A percentile compares a stretch with the other conserved stretches of the same genome.
Conservation (phyloP, 1,140 invertebrate species). For the Sesamia nonagrioides region DNA sequence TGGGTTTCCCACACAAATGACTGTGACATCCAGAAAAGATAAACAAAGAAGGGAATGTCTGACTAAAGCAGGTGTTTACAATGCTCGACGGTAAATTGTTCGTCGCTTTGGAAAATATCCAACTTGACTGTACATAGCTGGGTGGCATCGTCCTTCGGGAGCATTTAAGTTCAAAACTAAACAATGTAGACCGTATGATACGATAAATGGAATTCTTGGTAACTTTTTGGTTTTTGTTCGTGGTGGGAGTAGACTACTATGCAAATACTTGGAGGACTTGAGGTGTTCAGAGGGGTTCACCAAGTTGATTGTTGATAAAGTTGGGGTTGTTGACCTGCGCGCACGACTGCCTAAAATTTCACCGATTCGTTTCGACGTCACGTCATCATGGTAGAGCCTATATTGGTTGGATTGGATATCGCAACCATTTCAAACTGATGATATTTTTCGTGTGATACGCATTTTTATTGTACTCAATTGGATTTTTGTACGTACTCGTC, state of each 20-base stretch:
- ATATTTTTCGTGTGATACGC: background rate
- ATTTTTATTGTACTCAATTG: background rate
- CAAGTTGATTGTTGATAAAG: slow-evolving; percentile 79
- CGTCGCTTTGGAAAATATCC: slow-evolving; percentile 68
- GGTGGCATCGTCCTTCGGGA: slow-evolving; percentile 43
- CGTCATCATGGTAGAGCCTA: slow-evolving; percentile 51
- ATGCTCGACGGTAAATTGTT: slow-evolving; percentile 66
- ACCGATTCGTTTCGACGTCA: slow-evolving; percentile 71
- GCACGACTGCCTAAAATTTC: slow-evolving; percentile 77
- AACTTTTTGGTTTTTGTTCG: slow-evolving; percentile 30
- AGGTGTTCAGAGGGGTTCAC: slow-evolving; percentile 61
- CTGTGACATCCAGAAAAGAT: slow-evolving; percentile 65
- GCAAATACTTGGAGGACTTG: slow-evolving; percentile 64
- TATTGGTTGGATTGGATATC: background rate
- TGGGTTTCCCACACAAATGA: slow-evolving; percentile 46
- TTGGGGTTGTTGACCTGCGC: slow-evolving; percentile 79
- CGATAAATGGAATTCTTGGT: slow-evolving; percentile 44
- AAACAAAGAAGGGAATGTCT: slow-evolving; percentile 65
- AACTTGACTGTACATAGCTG: slow-evolving; percentile 59
- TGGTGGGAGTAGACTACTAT: slow-evolving; percentile 57
- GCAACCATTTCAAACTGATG: slow-evolving; percentile 2
- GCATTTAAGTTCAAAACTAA: slow-evolving; percentile 47
- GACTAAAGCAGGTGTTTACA: slow-evolving; percentile 70
- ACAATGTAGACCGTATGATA: slow-evolving; percentile 46
- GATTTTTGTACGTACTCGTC: background rate